Evolutionary conservation across 2,888 invertebrate genomes (phyloP).

Genomic region (Aphrophora alni): DNA sequence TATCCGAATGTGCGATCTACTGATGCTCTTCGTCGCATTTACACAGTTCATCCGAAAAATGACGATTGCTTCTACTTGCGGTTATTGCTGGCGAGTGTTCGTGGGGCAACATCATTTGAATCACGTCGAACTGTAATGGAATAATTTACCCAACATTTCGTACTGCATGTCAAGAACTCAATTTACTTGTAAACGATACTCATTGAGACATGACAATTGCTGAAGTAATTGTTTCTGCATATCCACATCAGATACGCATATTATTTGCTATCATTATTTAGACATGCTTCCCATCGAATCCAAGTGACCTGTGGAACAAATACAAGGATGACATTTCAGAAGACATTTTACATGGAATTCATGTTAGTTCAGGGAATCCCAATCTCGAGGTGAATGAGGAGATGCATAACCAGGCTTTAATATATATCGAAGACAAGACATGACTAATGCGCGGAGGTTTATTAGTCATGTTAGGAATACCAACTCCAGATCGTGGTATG

Average conservation of each 20-base stretch:
- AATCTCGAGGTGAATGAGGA: constrained; percentile 45
- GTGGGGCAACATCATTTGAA: no score
- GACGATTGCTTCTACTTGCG: no score
- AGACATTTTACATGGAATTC: constrained; percentile 46
- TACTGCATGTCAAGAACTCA: background rate
- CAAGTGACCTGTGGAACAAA: no score
- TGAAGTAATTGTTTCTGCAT: constrained; percentile 9
- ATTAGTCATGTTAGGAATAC: constrained; percentile 49
- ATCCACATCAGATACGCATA: background rate
- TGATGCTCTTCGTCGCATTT: no score
- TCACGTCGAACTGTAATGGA: no score
- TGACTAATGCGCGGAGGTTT: constrained; percentile 51
- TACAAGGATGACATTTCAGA: constrained; percentile 45
- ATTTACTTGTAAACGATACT: background rate
- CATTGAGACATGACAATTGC: constrained; percentile 4
- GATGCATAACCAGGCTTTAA: constrained; percentile 50
- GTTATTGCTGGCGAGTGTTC: no score
- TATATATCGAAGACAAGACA: constrained; percentile 55
- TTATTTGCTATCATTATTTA: constrained; percentile 11
- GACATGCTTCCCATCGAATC: no score
- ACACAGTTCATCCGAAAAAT: no score
- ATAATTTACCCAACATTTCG: no score
- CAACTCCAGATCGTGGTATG: constrained; percentile 50
- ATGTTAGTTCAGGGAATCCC: constrained; percentile 42
- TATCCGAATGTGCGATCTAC: no score